Evolutionary conservation across 2,888 invertebrate genomes (phyloP), one percentile per base, ranked within the genome.

Genomic region (Chaitophorus viminalis): DNA sequence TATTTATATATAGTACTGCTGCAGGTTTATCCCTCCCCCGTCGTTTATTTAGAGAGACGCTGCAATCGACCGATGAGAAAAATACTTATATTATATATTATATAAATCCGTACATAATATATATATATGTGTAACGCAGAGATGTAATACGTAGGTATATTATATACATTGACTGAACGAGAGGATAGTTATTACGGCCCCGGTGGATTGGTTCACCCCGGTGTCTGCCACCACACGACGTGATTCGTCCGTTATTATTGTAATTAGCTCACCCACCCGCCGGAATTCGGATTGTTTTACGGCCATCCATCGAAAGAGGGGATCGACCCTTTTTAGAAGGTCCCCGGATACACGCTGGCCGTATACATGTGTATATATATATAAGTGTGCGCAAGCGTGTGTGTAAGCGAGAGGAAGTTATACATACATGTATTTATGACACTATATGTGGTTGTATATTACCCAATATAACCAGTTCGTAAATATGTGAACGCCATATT

Each of bases 201-300:
- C 65, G 79, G 60, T 65, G 70, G 68, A 31, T 39, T 72, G 52
- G 52, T 82, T 82, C 5, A n/a, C 36, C 83, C 60, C 29, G 39
- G 1, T 39, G 54, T 17, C 76, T 29, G 21, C 60, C 46, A 31
- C 65, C n/a, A 29, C 46, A 29, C 81, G 29, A 46, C 60, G 60
- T 25, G 84, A 77, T 84, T 84, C 84, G 84, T 77, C 84, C 84
- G 76, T 84, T 84, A 84, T 84, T 84, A 84, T 84, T 84, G 76
- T 84, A 84, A 84, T 84, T 84, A 84, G 76, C 52, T 84, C 46
- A 46, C 65, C 84, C 76, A 68, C 84, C 84, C 68, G 84, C 76
- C 84, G 84, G 76, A 75, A 83, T 85, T 76, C 52, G 68, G 78
- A 86, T 86, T 86, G 78, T 86, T 78, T 86, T 86, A 86, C 70